Conservation (phyloP, 2,113 vertebrate species). For the Cyanoramphus novaezelandiae region DNA sequence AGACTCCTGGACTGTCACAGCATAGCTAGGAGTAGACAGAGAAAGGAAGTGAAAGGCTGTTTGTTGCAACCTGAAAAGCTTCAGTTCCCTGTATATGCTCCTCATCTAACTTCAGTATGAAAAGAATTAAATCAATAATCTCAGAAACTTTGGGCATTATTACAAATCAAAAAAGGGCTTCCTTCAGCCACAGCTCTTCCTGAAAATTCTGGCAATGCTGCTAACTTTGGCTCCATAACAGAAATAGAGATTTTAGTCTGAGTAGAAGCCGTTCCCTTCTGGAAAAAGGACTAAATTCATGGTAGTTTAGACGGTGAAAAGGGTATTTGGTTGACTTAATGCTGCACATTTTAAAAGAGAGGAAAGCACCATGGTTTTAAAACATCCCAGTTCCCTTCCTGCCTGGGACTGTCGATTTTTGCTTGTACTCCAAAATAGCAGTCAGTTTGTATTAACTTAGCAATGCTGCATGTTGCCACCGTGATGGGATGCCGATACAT, state of each 20-base stretch:
- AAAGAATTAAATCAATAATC: neutral
- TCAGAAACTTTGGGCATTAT: neutral
- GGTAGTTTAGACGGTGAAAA: neutral
- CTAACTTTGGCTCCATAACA: neutral
- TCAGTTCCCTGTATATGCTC: neutral
- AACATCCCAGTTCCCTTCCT: neutral
- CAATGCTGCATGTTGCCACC: neutral
- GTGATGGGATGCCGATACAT: neutral
- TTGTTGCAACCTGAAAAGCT: neutral
- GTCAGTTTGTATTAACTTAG: conserved; percentile 17
- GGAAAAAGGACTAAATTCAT: neutral
- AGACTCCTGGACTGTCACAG: conserved; percentile 96
- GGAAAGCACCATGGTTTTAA: neutral
- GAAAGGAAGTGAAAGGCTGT: neutral
- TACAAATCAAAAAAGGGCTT: neutral
- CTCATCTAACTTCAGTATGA: neutral
- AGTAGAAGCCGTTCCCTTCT: neutral
- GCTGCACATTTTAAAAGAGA: neutral
- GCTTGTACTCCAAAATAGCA: conserved; percentile 13
- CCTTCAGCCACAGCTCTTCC: neutral
- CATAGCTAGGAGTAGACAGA: conserved; percentile 81
- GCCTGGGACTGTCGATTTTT: neutral
- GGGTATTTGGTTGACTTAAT: neutral
- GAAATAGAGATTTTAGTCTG: neutral
- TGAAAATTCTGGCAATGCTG: neutral